Evolutionary conservation across 2,888 invertebrate genomes (phyloP), one percentile per base, ranked within the genome.

Genomic region (Hemistola chrysoprasaria): DNA sequence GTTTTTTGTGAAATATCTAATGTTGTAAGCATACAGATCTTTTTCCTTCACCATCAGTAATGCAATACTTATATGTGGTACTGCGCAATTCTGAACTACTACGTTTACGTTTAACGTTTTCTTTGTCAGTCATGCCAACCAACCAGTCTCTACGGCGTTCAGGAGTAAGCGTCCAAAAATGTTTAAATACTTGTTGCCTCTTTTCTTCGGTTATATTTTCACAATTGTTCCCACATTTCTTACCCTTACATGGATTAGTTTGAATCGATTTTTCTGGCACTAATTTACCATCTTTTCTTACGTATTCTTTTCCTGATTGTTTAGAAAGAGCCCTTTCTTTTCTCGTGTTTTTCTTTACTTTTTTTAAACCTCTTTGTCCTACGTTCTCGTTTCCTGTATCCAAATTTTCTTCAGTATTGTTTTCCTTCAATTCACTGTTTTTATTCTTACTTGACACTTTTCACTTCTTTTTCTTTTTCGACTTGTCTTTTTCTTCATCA

Each of bases 211-310:
- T 10, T 21, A 50, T 26, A 28, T 29, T 11, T 11, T 31, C 43
- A 23, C 53, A 53, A 21, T 50, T 35, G 21, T 53, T 43, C 0
- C 43, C 48, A 44, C 53, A 53, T 37, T 48, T 53, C 30, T 53
- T 53, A 6, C 44, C 44, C 6, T 16, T 11, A 22, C 47, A 50
- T 21, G 50, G 50, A 37, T 33, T 40, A 11, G 33, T 16, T 29
- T 33, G 11, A 16, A 28, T 10, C 5, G 20, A 6, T 38, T 38
- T 43, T 24, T 10, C 28, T 11, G 22, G 24, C 6, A 32, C 11
- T 6, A 30, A 6, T 9, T 25, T 21, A 5, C 43, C 43, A 22
- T 43, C 22, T 22, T 7, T 25, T 34, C 16, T 23, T 5, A 16
- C 22, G 10, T 38, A 43, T 32, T 28, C 22, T 26, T 39, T 9